A percentile compares a stretch with the other conserved stretches of the same genome.
phyloP scores from a whole-genome alignment of 2,113 vertebrate genomes.

The Carettochelys insculpta region DNA sequence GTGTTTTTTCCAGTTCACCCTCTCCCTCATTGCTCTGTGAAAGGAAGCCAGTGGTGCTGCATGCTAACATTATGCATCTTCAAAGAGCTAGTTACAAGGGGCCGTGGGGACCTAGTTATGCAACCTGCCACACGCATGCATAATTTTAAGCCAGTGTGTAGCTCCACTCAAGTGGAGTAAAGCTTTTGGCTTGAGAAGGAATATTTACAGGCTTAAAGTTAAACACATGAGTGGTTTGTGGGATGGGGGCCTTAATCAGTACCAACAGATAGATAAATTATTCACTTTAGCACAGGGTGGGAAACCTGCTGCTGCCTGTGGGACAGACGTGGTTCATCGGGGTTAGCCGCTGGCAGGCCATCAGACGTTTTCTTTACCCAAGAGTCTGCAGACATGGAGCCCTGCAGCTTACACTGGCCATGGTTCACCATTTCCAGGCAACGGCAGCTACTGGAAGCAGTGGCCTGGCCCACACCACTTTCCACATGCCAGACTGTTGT shows the following conservation, averaged over 20 bases:
- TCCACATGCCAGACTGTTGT: too few species aligned
- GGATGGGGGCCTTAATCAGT: background rate
- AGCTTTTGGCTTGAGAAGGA: background rate
- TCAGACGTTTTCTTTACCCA: too few species aligned
- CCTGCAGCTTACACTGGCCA: too few species aligned
- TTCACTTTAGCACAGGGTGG: background rate
- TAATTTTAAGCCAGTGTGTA: background rate
- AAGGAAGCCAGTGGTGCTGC: background rate
- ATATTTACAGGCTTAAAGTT: background rate
- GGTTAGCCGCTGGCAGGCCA: too few species aligned
- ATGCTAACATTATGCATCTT: background rate
- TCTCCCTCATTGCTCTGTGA: fast-evolving
- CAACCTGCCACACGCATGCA: background rate
- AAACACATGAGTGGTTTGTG: background rate
- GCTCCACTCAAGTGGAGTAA: background rate
- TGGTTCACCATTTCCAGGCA: too few species aligned
- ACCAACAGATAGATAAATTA: background rate
- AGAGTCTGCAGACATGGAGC: too few species aligned
- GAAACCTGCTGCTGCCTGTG: too few species aligned
- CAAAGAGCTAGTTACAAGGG: background rate
- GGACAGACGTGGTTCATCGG: too few species aligned
- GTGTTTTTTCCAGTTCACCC: background rate
- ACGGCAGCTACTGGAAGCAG: too few species aligned
- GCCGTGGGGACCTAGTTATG: background rate
- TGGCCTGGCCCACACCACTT: too few species aligned